A percentile compares a stretch with the other conserved stretches of the same genome.
Evolutionary conservation across 1,140 invertebrate species (phyloP).

Genomic region (Panulirus ornatus): DNA sequence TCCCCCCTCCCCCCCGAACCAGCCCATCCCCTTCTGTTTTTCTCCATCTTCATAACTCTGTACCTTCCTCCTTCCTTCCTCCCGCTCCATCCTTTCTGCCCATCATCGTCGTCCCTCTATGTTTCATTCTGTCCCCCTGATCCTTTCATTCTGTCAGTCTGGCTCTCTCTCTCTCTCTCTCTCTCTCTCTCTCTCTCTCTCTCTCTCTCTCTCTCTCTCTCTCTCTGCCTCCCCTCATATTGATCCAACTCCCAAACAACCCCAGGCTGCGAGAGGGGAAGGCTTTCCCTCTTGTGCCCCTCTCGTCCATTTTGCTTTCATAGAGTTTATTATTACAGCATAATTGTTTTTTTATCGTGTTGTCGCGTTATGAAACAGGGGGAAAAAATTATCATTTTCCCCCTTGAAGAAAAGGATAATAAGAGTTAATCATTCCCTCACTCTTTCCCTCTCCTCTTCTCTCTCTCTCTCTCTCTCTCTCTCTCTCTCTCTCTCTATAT

Average conservation of each 20-base stretch:
- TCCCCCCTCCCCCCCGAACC: neutral
- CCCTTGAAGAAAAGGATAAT: neutral
- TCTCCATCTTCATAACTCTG: neutral
- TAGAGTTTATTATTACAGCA: conserved; percentile 12
- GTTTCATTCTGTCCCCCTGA: conserved; percentile 1
- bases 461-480: neutral
- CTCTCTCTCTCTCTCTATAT: neutral
- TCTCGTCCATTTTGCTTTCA: conserved; percentile 31
- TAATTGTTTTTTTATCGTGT: conserved; percentile 21
- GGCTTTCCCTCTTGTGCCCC: conserved; percentile 34
- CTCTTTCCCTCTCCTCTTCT: neutral
- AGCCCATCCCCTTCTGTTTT: neutral
- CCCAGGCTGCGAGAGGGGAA: conserved; percentile 15
- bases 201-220: conserved; percentile 50
- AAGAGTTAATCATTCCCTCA: neutral
- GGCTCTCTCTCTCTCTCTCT: conserved; percentile 36
- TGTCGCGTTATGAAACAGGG: neutral
- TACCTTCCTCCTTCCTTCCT: neutral
- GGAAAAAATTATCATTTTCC: neutral
- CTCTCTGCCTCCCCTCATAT: conserved; percentile 30
- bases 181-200: conserved; percentile 48
- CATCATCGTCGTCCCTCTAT: neutral
- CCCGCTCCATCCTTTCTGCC: neutral
- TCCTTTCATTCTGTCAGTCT: conserved; percentile 10
- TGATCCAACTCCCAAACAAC: conserved; percentile 26